A percentile compares a stretch with the other conserved stretches of the same genome.
Conservation (phyloP, 2,888 invertebrate genomes). For the Orthonychiurus folsomi region DNA sequence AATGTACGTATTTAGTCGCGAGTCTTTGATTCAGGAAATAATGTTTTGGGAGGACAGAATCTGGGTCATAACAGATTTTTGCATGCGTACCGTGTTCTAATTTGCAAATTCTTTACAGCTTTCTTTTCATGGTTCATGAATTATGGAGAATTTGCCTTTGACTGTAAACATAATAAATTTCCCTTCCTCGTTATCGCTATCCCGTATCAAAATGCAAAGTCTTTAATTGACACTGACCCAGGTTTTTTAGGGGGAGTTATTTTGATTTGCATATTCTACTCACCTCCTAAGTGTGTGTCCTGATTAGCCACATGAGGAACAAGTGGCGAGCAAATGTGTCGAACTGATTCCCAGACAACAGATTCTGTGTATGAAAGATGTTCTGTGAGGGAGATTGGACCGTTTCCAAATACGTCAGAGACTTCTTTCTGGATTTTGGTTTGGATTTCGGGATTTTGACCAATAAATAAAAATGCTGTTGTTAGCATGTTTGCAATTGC, state of each 20-base stretch:
- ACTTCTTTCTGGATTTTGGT: constrained; percentile 60
- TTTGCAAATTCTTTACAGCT: constrained; percentile 6
- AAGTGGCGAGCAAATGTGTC: constrained; percentile 74
- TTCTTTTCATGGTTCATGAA: constrained; percentile 8
- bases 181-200: constrained; percentile 1
- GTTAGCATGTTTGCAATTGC: constrained; percentile 76
- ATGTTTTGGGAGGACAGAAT: not conserved
- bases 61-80: constrained; percentile 10
- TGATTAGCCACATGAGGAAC: constrained; percentile 80
- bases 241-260: too few species aligned
- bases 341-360: constrained; percentile 65
- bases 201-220: not conserved
- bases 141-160: constrained; percentile 6
- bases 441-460: constrained; percentile 54
- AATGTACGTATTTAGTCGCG: constrained; percentile 15
- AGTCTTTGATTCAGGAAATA: not conserved
- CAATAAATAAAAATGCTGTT: constrained; percentile 61
- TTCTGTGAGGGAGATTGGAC: constrained; percentile 45
- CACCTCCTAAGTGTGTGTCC: constrained; percentile 61
- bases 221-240: constrained; percentile 16
- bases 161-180: not conserved
- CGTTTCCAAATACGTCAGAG: constrained; percentile 51
- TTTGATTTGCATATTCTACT: constrained; percentile 31
- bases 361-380: constrained; percentile 78
- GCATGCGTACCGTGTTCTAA: not conserved